These are phyloP conservation scores for Odocoileus virginianus DNA, from an alignment of 2,113 vertebrate species.

Conservation along the genomic window DNA sequence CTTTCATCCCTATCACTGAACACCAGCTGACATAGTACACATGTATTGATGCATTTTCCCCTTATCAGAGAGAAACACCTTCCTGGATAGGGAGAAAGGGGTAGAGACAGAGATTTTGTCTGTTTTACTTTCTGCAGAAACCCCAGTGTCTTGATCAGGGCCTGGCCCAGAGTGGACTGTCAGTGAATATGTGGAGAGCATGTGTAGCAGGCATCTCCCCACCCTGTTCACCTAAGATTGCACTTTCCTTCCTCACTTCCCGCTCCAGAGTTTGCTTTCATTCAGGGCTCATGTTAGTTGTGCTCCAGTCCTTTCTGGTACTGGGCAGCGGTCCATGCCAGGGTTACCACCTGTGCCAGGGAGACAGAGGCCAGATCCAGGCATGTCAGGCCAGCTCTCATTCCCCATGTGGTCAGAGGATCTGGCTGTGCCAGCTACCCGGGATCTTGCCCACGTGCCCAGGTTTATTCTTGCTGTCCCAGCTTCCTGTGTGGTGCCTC, in stretches of 20 bases:
- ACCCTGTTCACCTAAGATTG: neutral
- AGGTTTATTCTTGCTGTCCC: neutral
- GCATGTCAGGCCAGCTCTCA: neutral
- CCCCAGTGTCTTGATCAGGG: neutral
- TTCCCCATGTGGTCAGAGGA: neutral
- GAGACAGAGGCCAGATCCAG: rapidly evolving
- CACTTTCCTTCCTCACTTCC: neutral
- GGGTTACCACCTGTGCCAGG: neutral
- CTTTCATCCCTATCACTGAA: neutral
- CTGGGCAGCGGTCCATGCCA: neutral
- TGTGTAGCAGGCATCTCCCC: rapidly evolving
- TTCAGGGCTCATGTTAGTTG: neutral
- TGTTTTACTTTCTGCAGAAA: neutral
- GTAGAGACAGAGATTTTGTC: neutral
- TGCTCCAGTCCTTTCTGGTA: neutral
- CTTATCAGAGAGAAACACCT: neutral
- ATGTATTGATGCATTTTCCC: neutral
- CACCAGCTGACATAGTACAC: neutral
- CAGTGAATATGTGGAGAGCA: neutral
- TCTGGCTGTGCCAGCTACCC: neutral
- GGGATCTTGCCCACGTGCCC: rapidly evolving
- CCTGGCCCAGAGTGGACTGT: neutral
- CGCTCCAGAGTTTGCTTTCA: rapidly evolving
- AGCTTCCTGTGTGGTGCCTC: neutral
- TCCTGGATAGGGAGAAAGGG: rapidly evolving